Evolutionary conservation across 1,140 invertebrate species (phyloP).

Genomic region (Pygmarrhopalites habei): DNA sequence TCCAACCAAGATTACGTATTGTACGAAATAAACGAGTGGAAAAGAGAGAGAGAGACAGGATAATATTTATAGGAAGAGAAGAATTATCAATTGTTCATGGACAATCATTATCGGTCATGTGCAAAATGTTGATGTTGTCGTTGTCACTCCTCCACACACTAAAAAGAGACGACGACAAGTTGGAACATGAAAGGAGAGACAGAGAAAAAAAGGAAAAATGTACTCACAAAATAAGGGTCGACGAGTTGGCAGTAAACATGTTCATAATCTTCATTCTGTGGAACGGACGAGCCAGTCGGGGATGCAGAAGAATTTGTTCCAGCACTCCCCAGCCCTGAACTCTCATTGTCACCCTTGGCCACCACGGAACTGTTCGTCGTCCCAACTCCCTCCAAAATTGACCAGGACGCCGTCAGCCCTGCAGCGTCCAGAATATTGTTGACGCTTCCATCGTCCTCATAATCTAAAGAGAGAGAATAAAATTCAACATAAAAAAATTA

Average conservation of each 20-base stretch:
- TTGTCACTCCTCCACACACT: too few species aligned
- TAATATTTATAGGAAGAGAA: background rate
- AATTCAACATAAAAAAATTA: background rate
- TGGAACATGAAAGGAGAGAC: background rate
- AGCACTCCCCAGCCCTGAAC: slow-evolving; percentile 34
- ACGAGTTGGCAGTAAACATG: slow-evolving; percentile 39
- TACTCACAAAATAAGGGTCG: slow-evolving; percentile 39
- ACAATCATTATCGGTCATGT: background rate
- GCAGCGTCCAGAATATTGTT: slow-evolving; percentile 38
- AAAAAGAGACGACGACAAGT: background rate
- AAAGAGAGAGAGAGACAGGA: too few species aligned
- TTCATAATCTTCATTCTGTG: slow-evolving; percentile 36
- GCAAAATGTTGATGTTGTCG: too few species aligned
- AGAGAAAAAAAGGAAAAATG: background rate
- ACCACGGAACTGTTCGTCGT: slow-evolving; percentile 14
- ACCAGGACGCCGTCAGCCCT: slow-evolving; percentile 29
- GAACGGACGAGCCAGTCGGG: slow-evolving; percentile 33
- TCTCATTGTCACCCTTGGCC: slow-evolving; percentile 32
- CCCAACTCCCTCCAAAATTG: slow-evolving; percentile 17
- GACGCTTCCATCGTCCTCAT: slow-evolving; percentile 35
- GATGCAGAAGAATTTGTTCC: slow-evolving; percentile 36
- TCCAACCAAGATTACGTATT: too few species aligned
- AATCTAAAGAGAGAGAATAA: slow-evolving; percentile 21
- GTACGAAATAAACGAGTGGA: too few species aligned
- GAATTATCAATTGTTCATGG: background rate